Base-by-base conservation (phyloP, 2,888 invertebrate species). In the Nezara viridula region DNA sequence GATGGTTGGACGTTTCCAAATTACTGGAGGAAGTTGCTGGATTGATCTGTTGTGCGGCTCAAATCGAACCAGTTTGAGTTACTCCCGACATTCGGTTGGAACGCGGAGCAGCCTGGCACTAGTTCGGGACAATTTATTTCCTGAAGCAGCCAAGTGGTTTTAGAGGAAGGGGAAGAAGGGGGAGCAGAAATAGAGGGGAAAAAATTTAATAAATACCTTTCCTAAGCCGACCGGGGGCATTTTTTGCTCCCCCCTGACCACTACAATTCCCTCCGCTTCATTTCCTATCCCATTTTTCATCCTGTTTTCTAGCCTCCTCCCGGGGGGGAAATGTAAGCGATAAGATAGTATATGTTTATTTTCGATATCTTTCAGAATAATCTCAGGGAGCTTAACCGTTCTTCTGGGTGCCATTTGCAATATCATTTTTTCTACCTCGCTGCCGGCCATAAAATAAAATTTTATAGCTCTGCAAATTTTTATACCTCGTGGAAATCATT, bases 151-250 rank as follows among this genome's bases (percentile, higher is more conserved):
- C 55, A 24, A 55, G 55, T 9, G n/a, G n/a, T 6, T 10, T 44
- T 5, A 6, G 52, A 2, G 55, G 9, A 10, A n/a, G 55, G 55
- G n/a, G n/a, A 1, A n/a, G n/a, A n/a, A n/a, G n/a, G n/a, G n/a
- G n/a, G n/a, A n/a, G n/a, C n/a, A 21, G 21, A 52, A 55, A 10
- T 55, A n/a, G 55, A 73, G 73, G 73, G 73, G 73, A 73, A 73
- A 73, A 73, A 73, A 37, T 77, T 77, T 77, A 77, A 77, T 77
- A 77, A 77, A 77, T 77, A 77, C 77, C 40, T 77, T 9, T 9
- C 7, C 40, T 77, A 77, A 77, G 77, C 77, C 77, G 77, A 5
- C 4, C 21, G 21, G 77, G 73, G 77, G 40, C 77, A 77, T 40
- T 77, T 77, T 77, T 77, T 77, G 77, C 24, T 77, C 77, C 77